Evolutionary conservation across 2,888 invertebrate species (phyloP), one percentile per base, ranked within the genome.

Genomic region (Gnatocerus cornutus): DNA sequence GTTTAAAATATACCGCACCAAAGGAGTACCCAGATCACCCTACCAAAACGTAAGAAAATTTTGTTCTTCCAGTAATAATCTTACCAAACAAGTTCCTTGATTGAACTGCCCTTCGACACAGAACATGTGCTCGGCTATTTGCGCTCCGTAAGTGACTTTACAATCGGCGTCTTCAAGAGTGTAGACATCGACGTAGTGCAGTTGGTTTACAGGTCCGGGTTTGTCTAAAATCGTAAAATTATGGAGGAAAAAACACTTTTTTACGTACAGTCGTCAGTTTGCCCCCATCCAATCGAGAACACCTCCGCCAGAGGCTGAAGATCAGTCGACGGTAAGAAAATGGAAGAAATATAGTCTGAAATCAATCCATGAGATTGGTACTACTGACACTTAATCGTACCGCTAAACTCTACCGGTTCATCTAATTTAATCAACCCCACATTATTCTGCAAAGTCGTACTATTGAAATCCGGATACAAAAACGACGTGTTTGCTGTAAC

Each of bases 291-390:
- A 9, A 61, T 30, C n/a, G 61, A 50, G 3, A 3, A 10, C n/a
- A 53, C 53, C 6, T 12, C 41, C 12, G 63, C 63, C 1, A 53
- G 43, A 27, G 52, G 53, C 41, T 63, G 63, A 29, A 63, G 63
- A 43, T 63, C 63, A 29, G 63, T 43, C 10, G 52, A 41, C 27
- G 63, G 63, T 14, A 63, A 50, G 39, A 63, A 63, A 21, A 63
- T 63, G 6, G 63, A 21, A 1, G 63, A 63, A 39, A 63, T 53
- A 13, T 63, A 63, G 8, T 63, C 63, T 63, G 43, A 37, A 61
- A 14, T n/a, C 13, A 61, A 61, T 33, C 6, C 37, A 48, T 9
- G 10, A 33, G n/a, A 33, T 13, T 27, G 2, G 30, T 12, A 8
- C 2, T 48, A 10, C 21, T 3, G 4, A 21, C 21, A 4, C 21